phyloP scores from a whole-genome alignment of 2,888 invertebrate genomes.

The Nipponacmea schrenckii region DNA sequence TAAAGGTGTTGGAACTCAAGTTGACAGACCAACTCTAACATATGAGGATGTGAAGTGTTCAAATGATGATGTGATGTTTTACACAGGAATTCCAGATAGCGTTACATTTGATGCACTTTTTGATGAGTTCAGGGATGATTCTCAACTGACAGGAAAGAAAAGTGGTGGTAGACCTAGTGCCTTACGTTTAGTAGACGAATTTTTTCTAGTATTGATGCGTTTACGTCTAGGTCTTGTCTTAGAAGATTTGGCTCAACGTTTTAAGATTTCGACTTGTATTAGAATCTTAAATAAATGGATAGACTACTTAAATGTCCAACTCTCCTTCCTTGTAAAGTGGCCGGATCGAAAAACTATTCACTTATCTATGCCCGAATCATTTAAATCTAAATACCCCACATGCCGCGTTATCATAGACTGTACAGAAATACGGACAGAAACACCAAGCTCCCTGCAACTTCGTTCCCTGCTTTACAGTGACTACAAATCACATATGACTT shows the following conservation, averaged over 20 bases:
- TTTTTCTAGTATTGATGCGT: slow-evolving; percentile 27
- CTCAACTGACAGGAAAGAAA: neutral
- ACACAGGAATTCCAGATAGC: neutral
- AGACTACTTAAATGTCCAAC: slow-evolving; percentile 24
- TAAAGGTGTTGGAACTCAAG: no score
- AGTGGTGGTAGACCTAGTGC: slow-evolving; percentile 14
- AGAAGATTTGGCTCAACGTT: slow-evolving; percentile 25
- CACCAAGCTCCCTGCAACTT: neutral
- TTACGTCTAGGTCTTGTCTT: slow-evolving; percentile 21
- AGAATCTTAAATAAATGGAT: slow-evolving; percentile 28
- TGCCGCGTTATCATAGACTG: slow-evolving; percentile 10
- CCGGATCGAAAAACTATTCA: neutral
- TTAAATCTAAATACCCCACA: neutral
- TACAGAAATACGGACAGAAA: slow-evolving; percentile 12
- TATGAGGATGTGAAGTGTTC: neutral
- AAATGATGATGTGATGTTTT: neutral
- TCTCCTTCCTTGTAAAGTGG: no score
- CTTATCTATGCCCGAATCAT: neutral
- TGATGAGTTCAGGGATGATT: neutral
- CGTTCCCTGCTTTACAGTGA: slow-evolving; percentile 21
- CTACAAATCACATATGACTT: slow-evolving; percentile 27
- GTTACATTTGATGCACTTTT: neutral
- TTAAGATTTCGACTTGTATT: slow-evolving; percentile 25
- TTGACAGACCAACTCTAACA: neutral
- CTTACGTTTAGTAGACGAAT: slow-evolving; percentile 28